Evolutionary conservation across 2,113 vertebrate species (phyloP), one percentile per base, ranked within the genome.

Genomic region (Diphyllodes magnificus): DNA sequence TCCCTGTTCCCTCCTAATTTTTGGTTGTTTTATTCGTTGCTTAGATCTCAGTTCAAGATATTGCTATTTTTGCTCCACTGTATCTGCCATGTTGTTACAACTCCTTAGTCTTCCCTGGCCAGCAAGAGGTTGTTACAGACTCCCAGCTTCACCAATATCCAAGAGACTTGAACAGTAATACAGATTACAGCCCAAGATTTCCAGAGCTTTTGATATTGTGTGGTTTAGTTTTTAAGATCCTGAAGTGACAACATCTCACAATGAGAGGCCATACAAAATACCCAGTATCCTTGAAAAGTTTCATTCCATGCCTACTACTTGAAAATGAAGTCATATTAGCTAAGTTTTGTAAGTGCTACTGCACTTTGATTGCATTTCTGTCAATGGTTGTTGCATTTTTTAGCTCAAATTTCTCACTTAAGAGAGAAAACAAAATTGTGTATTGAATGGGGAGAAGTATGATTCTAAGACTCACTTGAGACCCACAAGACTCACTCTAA

Each of bases 111-210:
- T 37, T 60, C 61, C 61, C 24, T 15, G 8, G 19, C 45, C 70
- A 86, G 25, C 18, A 56, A 61, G n/a, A 82, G 7, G 8, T 30
- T 56, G 30, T 31, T 39, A 65, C 31, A 65, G 37, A 76, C 31
- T 27, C 30, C 42, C 24, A 78, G 9, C 13, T 33, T 61, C 63
- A 47, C 13, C 6, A 1, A 12, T 2, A 5, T 37, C 22, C 42
- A 40, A 5, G 21, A 17, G 18, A 70, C 24, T 81, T 31, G 6
- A 59, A 75, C 23, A 47, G 3, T 13, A 64, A 60, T 28, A 45
- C 0, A 0, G 45, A 60, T 37, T 68, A 61, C 39, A 80, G 44
- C 4, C 37, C 28, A 71, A 37, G 44, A 12, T 64, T 47, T 51
- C 64, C 57, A 84, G 31, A 13, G 8, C 54, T 61, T 25, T 56